Percentiles rank a stretch among this genome's conserved stretches.
phyloP scores from a whole-genome alignment of 2,113 vertebrate species.

The Phyllostomus discolor region DNA sequence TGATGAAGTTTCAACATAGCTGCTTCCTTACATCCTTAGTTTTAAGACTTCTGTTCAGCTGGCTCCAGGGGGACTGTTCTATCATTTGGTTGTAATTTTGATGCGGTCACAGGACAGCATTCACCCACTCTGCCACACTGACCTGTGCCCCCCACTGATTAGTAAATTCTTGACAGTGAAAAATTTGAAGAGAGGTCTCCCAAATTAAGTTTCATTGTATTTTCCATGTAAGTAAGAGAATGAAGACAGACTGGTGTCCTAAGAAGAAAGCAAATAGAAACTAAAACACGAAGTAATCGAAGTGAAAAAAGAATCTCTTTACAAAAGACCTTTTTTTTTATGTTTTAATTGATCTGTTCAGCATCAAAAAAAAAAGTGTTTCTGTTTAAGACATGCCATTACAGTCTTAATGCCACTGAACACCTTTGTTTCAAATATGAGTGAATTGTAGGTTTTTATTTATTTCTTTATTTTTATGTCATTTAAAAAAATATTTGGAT shows the following conservation, averaged over 20 bases:
- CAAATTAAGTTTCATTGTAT: slow-evolving; percentile 27
- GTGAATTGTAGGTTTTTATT: neutral
- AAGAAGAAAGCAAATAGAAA: neutral
- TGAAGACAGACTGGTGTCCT: neutral
- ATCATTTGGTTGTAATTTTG: neutral
- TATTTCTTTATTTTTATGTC: neutral
- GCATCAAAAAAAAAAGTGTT: neutral
- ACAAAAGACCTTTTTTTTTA: neutral
- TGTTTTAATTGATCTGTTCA: neutral
- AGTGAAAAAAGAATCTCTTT: neutral
- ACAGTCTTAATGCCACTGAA: neutral
- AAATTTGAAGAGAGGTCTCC: neutral
- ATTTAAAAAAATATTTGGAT: neutral
- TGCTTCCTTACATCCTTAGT: neutral
- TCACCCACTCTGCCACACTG: neutral
- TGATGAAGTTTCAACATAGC: neutral
- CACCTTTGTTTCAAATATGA: slow-evolving; percentile 1
- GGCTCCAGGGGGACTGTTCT: neutral
- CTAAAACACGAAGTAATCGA: neutral
- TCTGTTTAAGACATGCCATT: neutral
- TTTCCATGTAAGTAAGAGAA: slow-evolving; percentile 14
- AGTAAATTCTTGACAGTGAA: neutral
- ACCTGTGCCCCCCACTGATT: neutral
- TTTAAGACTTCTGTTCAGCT: neutral
- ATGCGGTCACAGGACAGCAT: neutral